Evolutionary conservation across 2,113 vertebrate genomes (phyloP), one percentile per base, ranked within the genome.

Genomic region (Phainopepla nitens): DNA sequence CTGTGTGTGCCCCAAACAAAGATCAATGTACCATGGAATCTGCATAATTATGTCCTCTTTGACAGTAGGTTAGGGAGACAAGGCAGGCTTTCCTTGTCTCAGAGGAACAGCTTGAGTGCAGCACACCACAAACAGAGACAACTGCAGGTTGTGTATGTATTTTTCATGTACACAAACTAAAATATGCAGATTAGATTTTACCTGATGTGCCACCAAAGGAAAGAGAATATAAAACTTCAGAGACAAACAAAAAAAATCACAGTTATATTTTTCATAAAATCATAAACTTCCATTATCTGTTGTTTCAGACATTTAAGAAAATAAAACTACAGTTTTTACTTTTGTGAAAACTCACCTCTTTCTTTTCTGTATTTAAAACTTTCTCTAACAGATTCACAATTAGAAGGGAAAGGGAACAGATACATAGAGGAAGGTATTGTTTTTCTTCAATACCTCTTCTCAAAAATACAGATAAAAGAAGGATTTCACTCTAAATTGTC

Each of bases 131-230:
- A 87, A 14, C 49, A 82, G 51, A 96, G 82, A 90, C 71, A 94
- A 94, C 73, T 89, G 57, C n/a, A 96, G 72, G n/a, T 65, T 95
- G 86, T 36, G 54, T 50, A 89, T 92, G 57, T 89, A 87, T 94
- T 88, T 97, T 96, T 96, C 90, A 90, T 95, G 68, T 47, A 75
- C 49, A 53, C n/a, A 66, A 15, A 83, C n/a, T 53, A 28, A 79
- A 65, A 56, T 72, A 50, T 93, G 70, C 35, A 96, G 49, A 91
- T 90, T 79, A 87, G 41, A 89, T 96, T 96, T 94, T 89, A 92
- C 64, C 73, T 93, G 78, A 71, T 77, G 33, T 45, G 39, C 29
- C 51, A 82, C 11, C 57, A 57, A 62, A 91, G 24, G 36, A 82
- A 96, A 91, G 14, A 60, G 4, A 65, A 57, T 22, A 57, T 22